Base-by-base conservation (phyloP, 2,888 invertebrate genomes). In the Cephus nigrinus region DNA sequence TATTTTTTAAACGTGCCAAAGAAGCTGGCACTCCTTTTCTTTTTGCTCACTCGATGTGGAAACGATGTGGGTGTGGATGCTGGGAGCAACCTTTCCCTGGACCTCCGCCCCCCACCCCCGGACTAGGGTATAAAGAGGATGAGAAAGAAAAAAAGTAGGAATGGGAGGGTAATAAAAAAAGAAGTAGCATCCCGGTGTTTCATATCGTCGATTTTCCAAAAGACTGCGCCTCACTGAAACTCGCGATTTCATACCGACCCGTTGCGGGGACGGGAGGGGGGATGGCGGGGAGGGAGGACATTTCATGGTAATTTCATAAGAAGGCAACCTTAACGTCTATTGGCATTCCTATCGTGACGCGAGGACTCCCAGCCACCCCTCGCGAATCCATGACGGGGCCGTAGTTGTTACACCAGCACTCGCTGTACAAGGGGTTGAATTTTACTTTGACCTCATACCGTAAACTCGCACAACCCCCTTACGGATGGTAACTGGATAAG, bases 131-230 rank as follows among this genome's bases (percentile, higher is more conserved):
- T 76, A 76, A 78, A 55, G 69, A 78, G 79, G 77, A 78, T 74
- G 80, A 76, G 68, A 23, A 55, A 78, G 71, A 72, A 78, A 75
- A 68, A 73, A 33, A 15, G 31, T 31, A 15, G 36, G 32, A 30
- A n/a, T 33, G 73, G 34, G 55, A 23, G 75, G 12, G 12, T 12
- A 40, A 23, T 36, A 69, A 69, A 68, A 40, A 69, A n/a, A 69
- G 71, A 74, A 40, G 69, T 69, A 30, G 71, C 71, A 71, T 32
- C 71, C 82, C 85, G 81, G 82, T 87, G 86, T 89, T 90, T 90
- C 90, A 90, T 90, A 89, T 89, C 87, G 87, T 83, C 90, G 89
- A 90, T 90, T 90, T 90, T 90, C 90, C 89, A 77, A 86, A 81
- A 88, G 90, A 85, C 87, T 90, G 88, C 83, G 84, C 83, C 76